A percentile compares a stretch with the other conserved stretches of the same genome.
phyloP scores from a whole-genome alignment of 1,140 invertebrate species.

The Euura saliciscinereae region DNA sequence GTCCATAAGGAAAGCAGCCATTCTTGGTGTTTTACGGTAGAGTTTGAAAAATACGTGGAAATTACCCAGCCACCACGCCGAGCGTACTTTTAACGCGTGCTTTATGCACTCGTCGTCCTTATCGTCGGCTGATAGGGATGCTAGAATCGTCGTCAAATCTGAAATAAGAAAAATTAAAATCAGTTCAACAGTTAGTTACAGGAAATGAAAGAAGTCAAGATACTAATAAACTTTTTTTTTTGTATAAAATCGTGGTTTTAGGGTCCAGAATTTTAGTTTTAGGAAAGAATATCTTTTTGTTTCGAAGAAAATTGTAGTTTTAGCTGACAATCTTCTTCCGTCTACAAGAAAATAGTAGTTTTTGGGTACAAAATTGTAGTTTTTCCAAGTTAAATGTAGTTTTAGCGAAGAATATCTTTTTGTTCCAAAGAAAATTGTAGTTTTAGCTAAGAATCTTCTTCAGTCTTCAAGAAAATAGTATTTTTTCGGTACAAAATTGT shows the following conservation, averaged over 20 bases:
- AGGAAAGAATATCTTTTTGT: conserved; percentile 8
- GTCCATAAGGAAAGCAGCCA: conserved; percentile 96
- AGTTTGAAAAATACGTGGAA: conserved; percentile 92
- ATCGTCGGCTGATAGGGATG: conserved; percentile 77
- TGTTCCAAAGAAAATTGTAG: no score
- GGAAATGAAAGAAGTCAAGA: neutral
- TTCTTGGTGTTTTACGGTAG: conserved; percentile 85
- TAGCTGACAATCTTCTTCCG: no score
- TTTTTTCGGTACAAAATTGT: no score
- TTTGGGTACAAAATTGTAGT: no score
- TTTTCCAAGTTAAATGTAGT: no score
- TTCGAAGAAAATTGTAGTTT: no score
- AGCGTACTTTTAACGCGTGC: conserved; percentile 85
- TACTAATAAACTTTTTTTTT: conserved; percentile 11
- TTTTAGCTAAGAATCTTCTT: no score
- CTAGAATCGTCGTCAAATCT: conserved; percentile 93
- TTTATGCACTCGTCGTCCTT: conserved; percentile 84
- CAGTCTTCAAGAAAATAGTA: no score
- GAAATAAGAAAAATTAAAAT: conserved; percentile 48
- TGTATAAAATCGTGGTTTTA: neutral
- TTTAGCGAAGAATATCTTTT: no score
- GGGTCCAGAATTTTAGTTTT: neutral
- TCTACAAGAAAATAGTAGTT: no score
- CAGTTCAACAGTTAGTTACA: conserved; percentile 13
- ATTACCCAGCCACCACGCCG: conserved; percentile 90